Percentiles rank a stretch among this genome's conserved stretches.
phyloP scores from a whole-genome alignment of 2,113 vertebrate genomes.

The Cyphomyrus plagiostoma region DNA sequence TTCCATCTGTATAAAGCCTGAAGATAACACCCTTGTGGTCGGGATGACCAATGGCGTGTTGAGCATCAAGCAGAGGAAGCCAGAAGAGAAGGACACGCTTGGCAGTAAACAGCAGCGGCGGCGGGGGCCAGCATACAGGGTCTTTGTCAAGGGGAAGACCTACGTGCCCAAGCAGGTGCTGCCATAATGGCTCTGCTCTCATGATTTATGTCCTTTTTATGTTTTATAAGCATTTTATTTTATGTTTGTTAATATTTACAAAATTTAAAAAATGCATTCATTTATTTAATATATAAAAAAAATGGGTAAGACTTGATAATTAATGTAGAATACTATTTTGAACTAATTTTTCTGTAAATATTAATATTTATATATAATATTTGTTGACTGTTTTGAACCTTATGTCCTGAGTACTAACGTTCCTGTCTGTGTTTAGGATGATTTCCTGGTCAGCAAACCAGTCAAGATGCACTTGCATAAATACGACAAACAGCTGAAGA shows the following conservation, averaged over 20 bases:
- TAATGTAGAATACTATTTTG: background rate
- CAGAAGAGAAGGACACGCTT: constrained; percentile 55
- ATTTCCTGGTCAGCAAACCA: constrained; percentile 81
- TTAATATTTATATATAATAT: background rate
- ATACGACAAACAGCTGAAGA: constrained; percentile 80
- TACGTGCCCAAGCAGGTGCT: constrained; percentile 78
- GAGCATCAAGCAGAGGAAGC: constrained; percentile 83
- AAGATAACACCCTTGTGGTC: constrained; percentile 80
- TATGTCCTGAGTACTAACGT: background rate
- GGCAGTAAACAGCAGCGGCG: constrained; percentile 47
- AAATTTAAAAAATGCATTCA: background rate
- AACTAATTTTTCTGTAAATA: background rate
- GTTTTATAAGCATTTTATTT: background rate
- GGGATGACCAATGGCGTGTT: constrained; percentile 93
- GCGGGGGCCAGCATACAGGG: constrained; percentile 70
- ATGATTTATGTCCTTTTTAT: background rate
- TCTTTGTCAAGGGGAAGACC: constrained; percentile 83
- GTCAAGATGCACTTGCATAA: constrained; percentile 72
- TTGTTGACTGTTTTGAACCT: background rate
- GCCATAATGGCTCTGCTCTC: background rate
- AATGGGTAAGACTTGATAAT: background rate
- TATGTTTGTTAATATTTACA: background rate
- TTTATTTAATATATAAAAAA: background rate
- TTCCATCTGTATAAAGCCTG: constrained; percentile 60
- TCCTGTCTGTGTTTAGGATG: constrained; percentile 66